phyloP scores from a whole-genome alignment of 2,888 invertebrate genomes.

The Gonocerus acuteangulatus region DNA sequence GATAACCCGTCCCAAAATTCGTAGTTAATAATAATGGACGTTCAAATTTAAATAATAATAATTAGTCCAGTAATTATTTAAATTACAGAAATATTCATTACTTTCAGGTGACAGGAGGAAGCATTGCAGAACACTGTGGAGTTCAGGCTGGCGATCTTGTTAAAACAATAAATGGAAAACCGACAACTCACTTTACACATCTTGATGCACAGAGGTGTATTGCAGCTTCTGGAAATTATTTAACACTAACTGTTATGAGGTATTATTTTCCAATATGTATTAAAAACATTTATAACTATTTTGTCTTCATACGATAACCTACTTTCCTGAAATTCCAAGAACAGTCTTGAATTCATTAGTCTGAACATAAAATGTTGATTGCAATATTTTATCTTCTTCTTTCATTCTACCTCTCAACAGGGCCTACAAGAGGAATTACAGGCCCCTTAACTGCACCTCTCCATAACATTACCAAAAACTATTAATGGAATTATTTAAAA shows the following conservation, averaged over 20 bases:
- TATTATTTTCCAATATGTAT: slow-evolving; percentile 41
- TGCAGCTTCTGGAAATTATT: slow-evolving; percentile 59
- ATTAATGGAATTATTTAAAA: no score
- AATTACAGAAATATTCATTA: no score
- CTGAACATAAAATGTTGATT: not conserved
- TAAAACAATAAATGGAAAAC: slow-evolving; percentile 62
- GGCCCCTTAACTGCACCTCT: no score
- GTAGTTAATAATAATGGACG: no score
- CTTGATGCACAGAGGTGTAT: slow-evolving; percentile 69
- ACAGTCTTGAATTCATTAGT: not conserved
- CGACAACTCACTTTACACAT: slow-evolving; percentile 62
- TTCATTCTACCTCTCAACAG: no score
- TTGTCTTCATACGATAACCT: not conserved
- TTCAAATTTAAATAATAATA: no score
- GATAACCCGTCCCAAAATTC: no score
- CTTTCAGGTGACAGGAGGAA: slow-evolving; percentile 73
- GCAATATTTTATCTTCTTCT: no score
- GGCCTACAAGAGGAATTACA: no score
- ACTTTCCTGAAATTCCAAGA: not conserved
- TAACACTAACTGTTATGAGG: slow-evolving; percentile 65
- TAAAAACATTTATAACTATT: not conserved
- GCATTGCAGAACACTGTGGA: slow-evolving; percentile 75
- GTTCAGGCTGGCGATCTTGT: slow-evolving; percentile 78
- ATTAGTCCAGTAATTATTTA: no score
- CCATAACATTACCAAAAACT: no score